Conservation (phyloP, 2,888 invertebrate species). For the Xylophagus ater region DNA sequence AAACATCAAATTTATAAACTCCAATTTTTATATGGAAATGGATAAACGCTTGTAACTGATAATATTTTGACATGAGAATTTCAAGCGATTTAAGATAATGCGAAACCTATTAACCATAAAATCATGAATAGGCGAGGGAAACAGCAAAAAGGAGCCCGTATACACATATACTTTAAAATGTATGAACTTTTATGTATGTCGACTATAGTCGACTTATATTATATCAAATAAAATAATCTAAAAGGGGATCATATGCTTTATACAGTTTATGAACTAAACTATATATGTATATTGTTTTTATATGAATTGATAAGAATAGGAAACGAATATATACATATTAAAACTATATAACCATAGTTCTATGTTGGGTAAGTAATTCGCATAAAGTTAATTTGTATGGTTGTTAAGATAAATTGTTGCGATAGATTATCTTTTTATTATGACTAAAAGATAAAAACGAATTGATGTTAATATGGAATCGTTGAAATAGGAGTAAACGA, state of each 20-base stretch:
- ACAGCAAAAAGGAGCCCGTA: background rate
- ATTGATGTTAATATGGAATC: too few species aligned
- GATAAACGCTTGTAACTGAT: too few species aligned
- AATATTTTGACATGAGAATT: constrained; percentile 12
- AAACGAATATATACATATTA: too few species aligned
- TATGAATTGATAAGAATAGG: too few species aligned
- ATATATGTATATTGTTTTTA: too few species aligned
- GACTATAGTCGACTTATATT: constrained; percentile 3
- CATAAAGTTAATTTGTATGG: constrained; percentile 15
- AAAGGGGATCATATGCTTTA: too few species aligned
- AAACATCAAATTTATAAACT: too few species aligned
- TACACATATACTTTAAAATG: background rate
- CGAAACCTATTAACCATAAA: background rate
- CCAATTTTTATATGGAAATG: too few species aligned
- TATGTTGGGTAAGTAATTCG: constrained; percentile 1
- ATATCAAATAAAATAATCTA: too few species aligned
- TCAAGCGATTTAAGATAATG: constrained; percentile 10
- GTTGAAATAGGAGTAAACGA: background rate
- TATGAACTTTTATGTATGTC: background rate
- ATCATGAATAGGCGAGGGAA: background rate
- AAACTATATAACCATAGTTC: too few species aligned
- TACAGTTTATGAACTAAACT: too few species aligned
- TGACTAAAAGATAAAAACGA: constrained; percentile 12
- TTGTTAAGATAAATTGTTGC: constrained; percentile 14
- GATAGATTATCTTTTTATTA: constrained; percentile 15